These are phyloP conservation scores for Ophiothrix spiculata DNA, from an alignment of 35 echinoderm and acorn worm genomes.

Conservation along the genomic window DNA sequence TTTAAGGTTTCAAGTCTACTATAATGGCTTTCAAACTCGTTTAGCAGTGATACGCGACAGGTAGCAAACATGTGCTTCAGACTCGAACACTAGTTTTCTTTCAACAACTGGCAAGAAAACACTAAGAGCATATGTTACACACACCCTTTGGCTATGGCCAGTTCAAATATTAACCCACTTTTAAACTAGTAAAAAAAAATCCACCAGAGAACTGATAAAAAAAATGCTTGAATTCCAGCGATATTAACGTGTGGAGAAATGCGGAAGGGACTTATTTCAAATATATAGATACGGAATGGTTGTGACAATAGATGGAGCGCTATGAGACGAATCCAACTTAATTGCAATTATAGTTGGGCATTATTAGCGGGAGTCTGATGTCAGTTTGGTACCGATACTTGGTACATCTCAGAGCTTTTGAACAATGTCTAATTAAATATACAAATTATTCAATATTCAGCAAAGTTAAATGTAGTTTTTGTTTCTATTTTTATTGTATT, in stretches of 20 bases:
- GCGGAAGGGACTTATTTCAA: background rate
- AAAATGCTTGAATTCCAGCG: background rate
- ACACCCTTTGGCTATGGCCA: background rate
- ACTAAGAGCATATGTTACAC: constrained; percentile 15
- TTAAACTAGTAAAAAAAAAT: background rate
- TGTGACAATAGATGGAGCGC: background rate
- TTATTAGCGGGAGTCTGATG: background rate
- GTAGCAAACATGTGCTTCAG: constrained; percentile 12
- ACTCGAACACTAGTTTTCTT: constrained; percentile 12
- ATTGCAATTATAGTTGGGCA: background rate
- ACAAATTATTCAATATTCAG: background rate
- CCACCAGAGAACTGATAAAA: background rate
- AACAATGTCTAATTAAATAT: background rate
- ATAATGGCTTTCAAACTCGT: constrained; percentile 12
- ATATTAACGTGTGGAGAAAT: constrained; percentile 2
- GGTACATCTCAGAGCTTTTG: background rate
- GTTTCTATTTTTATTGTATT: too few species aligned
- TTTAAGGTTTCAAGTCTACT: background rate
- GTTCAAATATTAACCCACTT: constrained; percentile 16
- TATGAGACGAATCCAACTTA: background rate
- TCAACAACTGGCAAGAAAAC: constrained; percentile 3
- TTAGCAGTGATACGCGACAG: background rate
- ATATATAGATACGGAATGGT: background rate
- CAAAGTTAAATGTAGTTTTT: too few species aligned
- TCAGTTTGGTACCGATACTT: too few species aligned